These are phyloP conservation scores for Yponomeuta plumbellus DNA, from an alignment of 2,888 invertebrate species.

Conservation along the genomic window DNA sequence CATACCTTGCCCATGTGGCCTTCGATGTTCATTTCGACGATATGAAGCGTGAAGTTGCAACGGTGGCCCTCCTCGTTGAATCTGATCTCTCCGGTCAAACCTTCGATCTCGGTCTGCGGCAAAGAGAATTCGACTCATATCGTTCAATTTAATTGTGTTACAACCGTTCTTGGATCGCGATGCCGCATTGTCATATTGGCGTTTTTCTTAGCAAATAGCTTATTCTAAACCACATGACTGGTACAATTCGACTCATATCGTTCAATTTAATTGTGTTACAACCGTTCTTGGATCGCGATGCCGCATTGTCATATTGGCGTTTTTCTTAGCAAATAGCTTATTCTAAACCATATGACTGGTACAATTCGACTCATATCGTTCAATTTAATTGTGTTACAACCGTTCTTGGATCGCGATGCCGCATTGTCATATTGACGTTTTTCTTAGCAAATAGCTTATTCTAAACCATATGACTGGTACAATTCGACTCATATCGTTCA, in stretches of 20 bases:
- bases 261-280: constrained; percentile 22
- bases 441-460: too few species aligned
- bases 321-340: neutral
- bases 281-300: neutral
- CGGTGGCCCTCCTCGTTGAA: constrained; percentile 91
- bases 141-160: constrained; percentile 26
- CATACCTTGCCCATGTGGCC: constrained; percentile 90
- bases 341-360: too few species aligned
- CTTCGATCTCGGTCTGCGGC: constrained; percentile 90
- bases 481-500: constrained; percentile 37
- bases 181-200: neutral
- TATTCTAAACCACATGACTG: too few species aligned
- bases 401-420: neutral
- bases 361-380: constrained; percentile 36
- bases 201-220: neutral
- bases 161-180: neutral
- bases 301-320: neutral
- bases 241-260: constrained; percentile 34
- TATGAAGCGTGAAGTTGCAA: constrained; percentile 90
- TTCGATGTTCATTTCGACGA: constrained; percentile 92
- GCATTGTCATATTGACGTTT: neutral
- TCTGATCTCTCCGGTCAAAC: constrained; percentile 89
- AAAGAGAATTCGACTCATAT: constrained; percentile 45
- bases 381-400: constrained; percentile 17
- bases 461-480: too few species aligned